These are phyloP conservation scores for Cephalopholis sonnerati DNA, from an alignment of 2,113 vertebrate species.

Conservation along the genomic window DNA sequence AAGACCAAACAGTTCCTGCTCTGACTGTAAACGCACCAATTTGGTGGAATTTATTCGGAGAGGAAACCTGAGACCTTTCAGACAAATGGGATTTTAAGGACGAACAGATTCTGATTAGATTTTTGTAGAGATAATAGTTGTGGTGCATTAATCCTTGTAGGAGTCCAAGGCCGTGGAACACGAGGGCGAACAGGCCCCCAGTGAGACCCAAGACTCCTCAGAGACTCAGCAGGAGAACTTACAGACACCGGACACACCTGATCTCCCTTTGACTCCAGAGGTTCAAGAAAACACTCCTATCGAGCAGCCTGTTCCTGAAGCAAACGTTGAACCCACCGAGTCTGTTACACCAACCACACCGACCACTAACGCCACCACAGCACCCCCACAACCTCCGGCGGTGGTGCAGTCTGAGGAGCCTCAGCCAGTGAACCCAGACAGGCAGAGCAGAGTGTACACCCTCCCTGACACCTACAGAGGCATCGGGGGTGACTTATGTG, in stretches of 20 bases:
- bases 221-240: slow-evolving; percentile 50
- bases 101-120: slow-evolving; percentile 25
- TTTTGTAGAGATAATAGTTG: slow-evolving; percentile 40
- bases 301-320: slow-evolving; percentile 23
- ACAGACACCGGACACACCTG: slow-evolving; percentile 41
- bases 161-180: slow-evolving; percentile 75
- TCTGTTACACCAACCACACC: slow-evolving; percentile 24
- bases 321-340: slow-evolving; percentile 44
- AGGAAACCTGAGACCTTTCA: slow-evolving; percentile 12
- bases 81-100: slow-evolving; percentile 39
- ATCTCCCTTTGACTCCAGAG: slow-evolving; percentile 47
- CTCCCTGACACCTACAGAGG: slow-evolving; percentile 70
- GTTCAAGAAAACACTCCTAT: slow-evolving; percentile 32
- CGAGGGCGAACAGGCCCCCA: slow-evolving; percentile 48
- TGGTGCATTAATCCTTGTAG: slow-evolving; percentile 50
- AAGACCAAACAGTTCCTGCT: slow-evolving; percentile 33
- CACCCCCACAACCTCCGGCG: slow-evolving; percentile 36
- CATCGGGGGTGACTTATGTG: slow-evolving; percentile 66
- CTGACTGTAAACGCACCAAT: slow-evolving; percentile 33
- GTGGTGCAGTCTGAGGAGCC: slow-evolving; percentile 54
- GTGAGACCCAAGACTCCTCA: slow-evolving; percentile 48
- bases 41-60: slow-evolving; percentile 29
- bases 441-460: slow-evolving; percentile 67
- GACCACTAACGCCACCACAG: slow-evolving; percentile 17
- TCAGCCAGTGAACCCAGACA: slow-evolving; percentile 54